A percentile compares a stretch with the other conserved stretches of the same genome.
Evolutionary conservation across 1,140 invertebrate genomes (phyloP).

Genomic region (Drosophila bocki): DNA sequence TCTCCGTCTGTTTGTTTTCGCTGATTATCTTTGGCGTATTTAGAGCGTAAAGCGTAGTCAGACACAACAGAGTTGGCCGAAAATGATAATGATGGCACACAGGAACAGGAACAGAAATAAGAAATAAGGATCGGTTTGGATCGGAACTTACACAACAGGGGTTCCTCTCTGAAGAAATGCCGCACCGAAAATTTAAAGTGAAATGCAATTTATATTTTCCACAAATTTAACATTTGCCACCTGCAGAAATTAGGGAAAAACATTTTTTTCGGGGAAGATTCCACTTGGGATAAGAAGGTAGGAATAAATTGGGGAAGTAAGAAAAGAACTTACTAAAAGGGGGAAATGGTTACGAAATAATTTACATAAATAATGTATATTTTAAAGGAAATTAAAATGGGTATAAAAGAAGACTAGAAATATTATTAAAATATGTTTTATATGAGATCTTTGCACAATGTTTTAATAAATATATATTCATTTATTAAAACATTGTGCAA

Average conservation of each 20-base stretch:
- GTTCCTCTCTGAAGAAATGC: constrained; percentile 41
- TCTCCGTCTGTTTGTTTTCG: constrained; percentile 77
- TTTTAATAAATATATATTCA: too few species aligned
- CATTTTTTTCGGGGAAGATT: constrained; percentile 12
- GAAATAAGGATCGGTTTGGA: not conserved
- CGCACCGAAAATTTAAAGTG: constrained; percentile 53
- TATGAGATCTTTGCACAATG: too few species aligned
- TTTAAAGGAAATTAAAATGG: not conserved
- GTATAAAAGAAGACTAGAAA: not conserved
- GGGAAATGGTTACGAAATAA: not conserved
- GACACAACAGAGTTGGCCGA: constrained; percentile 58
- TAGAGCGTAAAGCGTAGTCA: constrained; percentile 85
- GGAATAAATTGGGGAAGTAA: not conserved
- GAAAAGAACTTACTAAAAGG: not conserved
- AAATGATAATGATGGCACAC: constrained; percentile 43
- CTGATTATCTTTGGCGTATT: constrained; percentile 85
- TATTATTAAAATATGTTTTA: not conserved
- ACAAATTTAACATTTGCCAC: constrained; percentile 53
- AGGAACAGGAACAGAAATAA: constrained; percentile 13
- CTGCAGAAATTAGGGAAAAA: constrained; percentile 19
- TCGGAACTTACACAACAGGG: not conserved
- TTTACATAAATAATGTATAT: constrained; percentile 2
- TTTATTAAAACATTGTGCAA: too few species aligned
- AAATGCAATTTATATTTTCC: constrained; percentile 57
- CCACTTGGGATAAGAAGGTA: constrained; percentile 6